Percentiles rank a stretch among this genome's conserved stretches.
phyloP scores from a whole-genome alignment of 2,888 invertebrate genomes.

The Elegia similella region DNA sequence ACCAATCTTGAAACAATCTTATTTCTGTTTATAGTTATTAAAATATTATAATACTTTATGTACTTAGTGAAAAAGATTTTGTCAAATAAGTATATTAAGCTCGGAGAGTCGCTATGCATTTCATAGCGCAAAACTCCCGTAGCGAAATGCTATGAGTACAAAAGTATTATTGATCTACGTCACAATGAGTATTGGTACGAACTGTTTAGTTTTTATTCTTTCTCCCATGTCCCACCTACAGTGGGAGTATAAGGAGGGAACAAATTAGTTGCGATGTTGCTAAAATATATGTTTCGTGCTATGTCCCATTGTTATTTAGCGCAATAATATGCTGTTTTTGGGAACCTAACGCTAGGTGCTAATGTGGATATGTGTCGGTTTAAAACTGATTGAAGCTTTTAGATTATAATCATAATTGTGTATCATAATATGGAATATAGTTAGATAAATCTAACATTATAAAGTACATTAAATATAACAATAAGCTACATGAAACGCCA shows the following conservation, averaged over 20 bases:
- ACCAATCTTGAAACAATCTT: no score
- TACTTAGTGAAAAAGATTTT: not conserved
- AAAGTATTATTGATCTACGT: slow-evolving; percentile 5
- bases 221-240: no score
- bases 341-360: slow-evolving; percentile 36
- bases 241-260: no score
- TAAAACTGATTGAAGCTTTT: slow-evolving; percentile 7
- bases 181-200: not conserved
- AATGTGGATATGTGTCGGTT: slow-evolving; percentile 65
- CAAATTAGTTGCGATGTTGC: no score
- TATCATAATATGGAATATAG: not conserved
- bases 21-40: not conserved
- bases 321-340: slow-evolving; percentile 8
- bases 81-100: slow-evolving; percentile 14
- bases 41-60: not conserved
- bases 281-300: not conserved
- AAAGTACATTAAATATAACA: not conserved
- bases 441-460: not conserved
- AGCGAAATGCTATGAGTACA: slow-evolving; percentile 30
- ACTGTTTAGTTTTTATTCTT: not conserved
- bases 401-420: not conserved
- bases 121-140: slow-evolving; percentile 34
- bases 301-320: not conserved
- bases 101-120: slow-evolving; percentile 33
- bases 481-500: not conserved